Evolutionary conservation across 1,140 invertebrate genomes (phyloP).

Genomic region (Drosophila mayri): DNA sequence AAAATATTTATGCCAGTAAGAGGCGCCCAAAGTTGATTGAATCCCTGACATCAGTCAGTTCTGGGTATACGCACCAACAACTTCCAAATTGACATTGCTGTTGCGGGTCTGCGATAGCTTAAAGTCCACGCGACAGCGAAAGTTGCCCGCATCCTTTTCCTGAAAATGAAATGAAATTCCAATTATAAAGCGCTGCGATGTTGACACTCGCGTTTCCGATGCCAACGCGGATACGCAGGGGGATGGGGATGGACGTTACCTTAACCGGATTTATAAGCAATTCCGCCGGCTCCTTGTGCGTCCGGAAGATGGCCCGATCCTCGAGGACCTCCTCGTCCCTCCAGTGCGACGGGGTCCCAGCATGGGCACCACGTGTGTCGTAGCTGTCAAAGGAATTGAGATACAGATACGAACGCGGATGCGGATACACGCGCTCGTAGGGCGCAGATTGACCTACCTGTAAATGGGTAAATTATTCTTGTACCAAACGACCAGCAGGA

Average conservation of each 20-base stretch:
- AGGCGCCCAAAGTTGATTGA: constrained; percentile 16
- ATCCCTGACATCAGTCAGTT: constrained; percentile 18
- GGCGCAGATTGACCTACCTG: constrained; percentile 83
- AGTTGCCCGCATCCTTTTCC: constrained; percentile 90
- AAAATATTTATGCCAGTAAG: not conserved
- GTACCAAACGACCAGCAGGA: constrained; percentile 87
- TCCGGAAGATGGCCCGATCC: constrained; percentile 86
- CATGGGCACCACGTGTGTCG: constrained; percentile 85
- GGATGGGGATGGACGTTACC: constrained; percentile 51
- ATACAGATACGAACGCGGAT: constrained; percentile 20
- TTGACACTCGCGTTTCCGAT: constrained; percentile 46
- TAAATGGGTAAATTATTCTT: constrained; percentile 88
- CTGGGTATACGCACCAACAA: constrained; percentile 90
- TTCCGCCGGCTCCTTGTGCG: constrained; percentile 86
- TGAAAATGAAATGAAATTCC: constrained; percentile 86
- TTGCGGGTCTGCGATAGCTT: constrained; percentile 92
- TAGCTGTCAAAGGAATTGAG: constrained; percentile 75
- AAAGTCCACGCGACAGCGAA: constrained; percentile 93
- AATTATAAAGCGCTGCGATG: constrained; percentile 70
- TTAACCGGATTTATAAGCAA: constrained; percentile 84
- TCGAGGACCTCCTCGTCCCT: constrained; percentile 86
- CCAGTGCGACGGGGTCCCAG: constrained; percentile 85
- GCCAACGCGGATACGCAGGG: not conserved
- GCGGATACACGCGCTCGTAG: not conserved
- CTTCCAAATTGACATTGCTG: constrained; percentile 91